Conservation (phyloP, 2,797 vertebrate species). For the Eidolon dupreanum region DNA sequence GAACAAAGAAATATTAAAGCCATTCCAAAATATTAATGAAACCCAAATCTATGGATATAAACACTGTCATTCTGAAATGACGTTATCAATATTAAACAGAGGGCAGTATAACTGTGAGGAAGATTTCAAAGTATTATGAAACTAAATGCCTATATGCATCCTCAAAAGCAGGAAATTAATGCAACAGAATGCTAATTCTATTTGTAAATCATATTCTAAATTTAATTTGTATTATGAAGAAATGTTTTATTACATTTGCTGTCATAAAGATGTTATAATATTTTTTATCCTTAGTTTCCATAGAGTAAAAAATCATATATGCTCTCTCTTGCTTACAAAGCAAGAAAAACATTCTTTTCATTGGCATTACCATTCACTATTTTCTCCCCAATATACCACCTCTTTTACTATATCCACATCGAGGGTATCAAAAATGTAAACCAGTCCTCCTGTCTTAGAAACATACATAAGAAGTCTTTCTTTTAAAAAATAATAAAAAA, state of each 20-base stretch:
- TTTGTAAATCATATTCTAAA: not conserved
- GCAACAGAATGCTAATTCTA: not conserved
- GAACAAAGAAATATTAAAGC: conserved; percentile 73
- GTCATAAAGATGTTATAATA: not conserved
- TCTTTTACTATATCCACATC: conserved; percentile 63
- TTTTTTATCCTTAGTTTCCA: conserved; percentile 6
- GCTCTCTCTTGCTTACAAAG: conserved; percentile 42
- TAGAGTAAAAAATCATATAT: not conserved
- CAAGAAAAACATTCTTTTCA: conserved; percentile 66
- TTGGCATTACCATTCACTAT: conserved; percentile 23
- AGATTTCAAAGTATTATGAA: not conserved
- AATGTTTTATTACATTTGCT: not conserved
- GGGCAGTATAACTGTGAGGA: not conserved
- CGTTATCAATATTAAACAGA: not conserved
- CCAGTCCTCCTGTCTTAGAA: conserved; percentile 59
- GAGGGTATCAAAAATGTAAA: conserved; percentile 68
- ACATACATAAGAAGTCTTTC: conserved; percentile 63
- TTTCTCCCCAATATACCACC: conserved; percentile 17
- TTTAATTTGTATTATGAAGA: not conserved
- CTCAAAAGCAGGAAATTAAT: not conserved
- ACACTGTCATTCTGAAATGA: not conserved
- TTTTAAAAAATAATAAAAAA: conserved; percentile 66
- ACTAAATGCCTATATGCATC: not conserved
- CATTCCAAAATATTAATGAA: conserved; percentile 65
- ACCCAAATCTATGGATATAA: not conserved